Conservation (phyloP, 2,797 vertebrate genomes). For the Heterohyrax brucei region DNA sequence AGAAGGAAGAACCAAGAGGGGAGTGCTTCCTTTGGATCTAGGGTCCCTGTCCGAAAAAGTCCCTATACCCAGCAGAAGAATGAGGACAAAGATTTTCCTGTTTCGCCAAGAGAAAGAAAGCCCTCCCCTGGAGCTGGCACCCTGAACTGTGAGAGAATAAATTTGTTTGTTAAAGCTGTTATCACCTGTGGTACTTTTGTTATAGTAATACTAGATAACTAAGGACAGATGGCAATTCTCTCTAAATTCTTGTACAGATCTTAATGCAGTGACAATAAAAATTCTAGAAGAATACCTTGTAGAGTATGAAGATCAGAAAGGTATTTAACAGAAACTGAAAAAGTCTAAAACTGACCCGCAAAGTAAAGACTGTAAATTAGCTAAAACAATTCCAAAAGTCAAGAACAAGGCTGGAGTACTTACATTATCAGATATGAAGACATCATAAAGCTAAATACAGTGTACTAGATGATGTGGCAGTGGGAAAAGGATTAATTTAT, state of each 20-base stretch:
- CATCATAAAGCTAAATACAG: not conserved
- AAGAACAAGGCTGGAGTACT: constrained; percentile 33
- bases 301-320: not conserved
- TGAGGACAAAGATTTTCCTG: no score
- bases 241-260: not conserved
- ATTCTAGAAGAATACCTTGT: not conserved
- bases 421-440: not conserved
- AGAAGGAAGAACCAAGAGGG: no score
- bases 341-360: constrained; percentile 27
- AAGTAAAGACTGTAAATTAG: not conserved
- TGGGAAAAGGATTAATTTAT: not conserved
- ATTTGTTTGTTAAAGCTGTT: no score
- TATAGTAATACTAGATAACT: no score
- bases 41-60: no score
- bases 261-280: constrained; percentile 10
- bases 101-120: no score
- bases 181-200: no score
- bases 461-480: not conserved
- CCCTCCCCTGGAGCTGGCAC: no score
- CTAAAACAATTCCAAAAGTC: constrained; percentile 27
- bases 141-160: no score
- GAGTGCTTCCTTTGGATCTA: no score
- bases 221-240: not conserved
- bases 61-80: no score
- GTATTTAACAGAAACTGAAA: not conserved